Evolutionary conservation across 2,888 invertebrate species (phyloP), one percentile per base, ranked within the genome.

Genomic region (Diaperis boleti): DNA sequence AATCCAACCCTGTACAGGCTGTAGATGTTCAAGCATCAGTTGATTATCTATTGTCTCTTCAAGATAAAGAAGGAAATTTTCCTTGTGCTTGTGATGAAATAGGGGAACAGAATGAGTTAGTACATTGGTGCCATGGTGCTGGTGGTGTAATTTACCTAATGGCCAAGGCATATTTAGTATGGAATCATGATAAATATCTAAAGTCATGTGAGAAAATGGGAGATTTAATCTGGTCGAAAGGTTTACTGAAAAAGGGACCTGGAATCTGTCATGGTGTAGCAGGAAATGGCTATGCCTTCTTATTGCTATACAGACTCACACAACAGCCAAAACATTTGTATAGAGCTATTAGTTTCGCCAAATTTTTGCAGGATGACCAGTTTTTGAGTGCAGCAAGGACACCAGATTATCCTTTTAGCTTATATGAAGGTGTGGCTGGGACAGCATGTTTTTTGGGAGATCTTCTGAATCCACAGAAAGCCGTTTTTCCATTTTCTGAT

Each of bases 71-170:
- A 59, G 92, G 92, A 0, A 75, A 81, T 68, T 81, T 80, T 66
- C 80, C 81, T 1, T 69, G 89, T 68, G 89, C 91, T 2, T 84
- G 90, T 77, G 92, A 89, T 70, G 91, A 94, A 77, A 81, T 89
- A 49, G 82, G 84, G 3, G 74, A 82, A 29, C 79, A 81, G 7
- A 89, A 92, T 61, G 90, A 92, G 64, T 81, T 95, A 7, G 87
- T 95, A 0, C 95, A 95, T 76, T 95, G 95, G 95, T 95, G 95
- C 78, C 95, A 95, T 77, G 95, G 95, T 0, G 93, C 93, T 6
- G 90, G 93, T 5, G 95, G 95, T 0, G 86, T 89, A 0, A 83
- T 94, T 4, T 95, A 94, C 75, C 78, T 94, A 26, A 86, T 95
- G 84, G 92, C 92, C 1, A 91, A 90, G 79, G 92, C 95, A 0